Evolutionary conservation across 2,888 invertebrate species (phyloP), one percentile per base, ranked within the genome.

Genomic region (Synanthedon andrenaeformis): DNA sequence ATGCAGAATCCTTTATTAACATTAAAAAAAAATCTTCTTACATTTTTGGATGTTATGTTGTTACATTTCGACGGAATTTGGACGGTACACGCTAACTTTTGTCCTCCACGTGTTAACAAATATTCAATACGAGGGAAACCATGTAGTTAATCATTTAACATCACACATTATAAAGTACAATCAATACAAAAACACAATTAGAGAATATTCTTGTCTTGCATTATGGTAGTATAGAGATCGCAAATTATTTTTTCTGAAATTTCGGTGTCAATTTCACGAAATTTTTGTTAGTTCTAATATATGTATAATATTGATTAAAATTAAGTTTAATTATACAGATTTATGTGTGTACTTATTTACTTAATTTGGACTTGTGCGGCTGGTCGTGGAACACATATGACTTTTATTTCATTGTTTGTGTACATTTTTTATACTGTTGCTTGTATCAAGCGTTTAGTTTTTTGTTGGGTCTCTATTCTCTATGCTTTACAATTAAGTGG

Each of bases 161-260:
- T 42, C n/a, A 42, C n/a, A 42, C 35, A 45, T 45, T 68, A 64
- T 57, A 76, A 72, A 81, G 79, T 82, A 81, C 80, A 82, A 79
- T 62, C 65, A 63, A 65, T 67, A 67, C 62, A 66, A 72, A 72
- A 72, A 72, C 68, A 76, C 67, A 69, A 74, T 62, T 74, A 78
- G 66, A 61, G 79, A 79, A 82, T 82, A 82, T 82, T 79, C 79
- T 85, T 82, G 73, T 82, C 82, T 73, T 82, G 79, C 83, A 79
- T 82, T 80, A 70, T 64, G 65, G 63, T 64, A 62, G 45, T 59
- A 58, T 58, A 64, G 62, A 65, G 62, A 66, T 64, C 63, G 67
- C 64, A 68, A 69, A 70, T 68, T 49, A 63, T 63, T 65, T 63
- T 64, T 67, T 67, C 62, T 58, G 11, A 62, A 63, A 63, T 63